phyloP scores from a whole-genome alignment of 2,797 vertebrate species.

The Acomys russatus region DNA sequence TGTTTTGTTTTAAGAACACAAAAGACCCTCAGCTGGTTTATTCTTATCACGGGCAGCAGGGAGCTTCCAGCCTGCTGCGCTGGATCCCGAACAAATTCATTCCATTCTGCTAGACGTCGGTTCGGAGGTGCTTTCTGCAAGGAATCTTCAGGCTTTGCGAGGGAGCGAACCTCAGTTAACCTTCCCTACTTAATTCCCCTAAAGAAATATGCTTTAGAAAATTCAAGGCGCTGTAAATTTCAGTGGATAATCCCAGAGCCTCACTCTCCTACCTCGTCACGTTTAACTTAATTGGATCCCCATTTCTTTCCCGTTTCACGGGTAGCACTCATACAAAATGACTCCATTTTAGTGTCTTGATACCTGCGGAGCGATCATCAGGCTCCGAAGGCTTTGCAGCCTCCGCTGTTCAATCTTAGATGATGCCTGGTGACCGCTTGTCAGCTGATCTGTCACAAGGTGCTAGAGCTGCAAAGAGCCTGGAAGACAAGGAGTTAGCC shows the following conservation, averaged over 20 bases:
- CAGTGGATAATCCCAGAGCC: conserved; percentile 8
- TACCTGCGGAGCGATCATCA: neutral
- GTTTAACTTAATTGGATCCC: conserved; percentile 16
- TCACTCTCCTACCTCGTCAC: neutral
- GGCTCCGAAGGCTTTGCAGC: conserved; percentile 33
- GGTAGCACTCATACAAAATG: neutral
- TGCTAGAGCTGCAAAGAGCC: neutral
- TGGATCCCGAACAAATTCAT: neutral
- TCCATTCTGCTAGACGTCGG: neutral
- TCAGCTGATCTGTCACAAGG: conserved; percentile 44
- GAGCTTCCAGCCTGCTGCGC: conserved; percentile 9
- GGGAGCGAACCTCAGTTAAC: conserved; percentile 20
- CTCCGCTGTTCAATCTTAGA: neutral
- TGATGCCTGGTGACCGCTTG: conserved; percentile 19
- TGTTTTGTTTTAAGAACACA: conserved; percentile 36
- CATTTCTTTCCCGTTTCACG: conserved; percentile 47
- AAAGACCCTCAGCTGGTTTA: conserved; percentile 64
- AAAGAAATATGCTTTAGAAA: conserved; percentile 47
- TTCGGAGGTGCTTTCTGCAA: conserved; percentile 19
- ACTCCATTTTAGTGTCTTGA: neutral
- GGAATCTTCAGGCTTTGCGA: neutral
- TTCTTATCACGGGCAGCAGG: conserved; percentile 69
- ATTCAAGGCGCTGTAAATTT: conserved; percentile 28
- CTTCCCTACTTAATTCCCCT: neutral
- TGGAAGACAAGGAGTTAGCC: neutral